phyloP scores from a whole-genome alignment of 2,888 invertebrate species.

The Matsumyia berberina region DNA sequence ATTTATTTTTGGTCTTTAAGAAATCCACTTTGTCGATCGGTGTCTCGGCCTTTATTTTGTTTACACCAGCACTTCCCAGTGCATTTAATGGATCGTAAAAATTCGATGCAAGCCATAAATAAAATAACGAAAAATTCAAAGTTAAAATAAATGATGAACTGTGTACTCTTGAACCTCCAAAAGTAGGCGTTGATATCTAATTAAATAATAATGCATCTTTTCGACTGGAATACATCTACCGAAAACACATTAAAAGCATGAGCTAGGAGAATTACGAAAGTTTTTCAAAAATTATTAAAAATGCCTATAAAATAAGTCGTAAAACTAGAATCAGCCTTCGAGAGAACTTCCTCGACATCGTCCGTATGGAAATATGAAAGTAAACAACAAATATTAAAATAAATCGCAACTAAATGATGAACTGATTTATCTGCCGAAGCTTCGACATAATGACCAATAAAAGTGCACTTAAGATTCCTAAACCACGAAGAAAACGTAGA shows the following conservation, averaged over 20 bases:
- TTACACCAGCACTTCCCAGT: background rate
- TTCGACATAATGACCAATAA: conserved; percentile 3
- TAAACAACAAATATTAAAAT: conserved; percentile 10
- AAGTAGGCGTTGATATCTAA: too few species aligned
- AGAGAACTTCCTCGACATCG: background rate
- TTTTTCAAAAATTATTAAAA: background rate
- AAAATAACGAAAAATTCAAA: background rate
- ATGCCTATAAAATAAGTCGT: conserved; percentile 14
- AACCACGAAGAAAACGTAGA: background rate
- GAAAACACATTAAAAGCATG: conserved; percentile 8
- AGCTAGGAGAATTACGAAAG: too few species aligned
- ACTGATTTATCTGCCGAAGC: background rate
- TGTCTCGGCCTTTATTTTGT: background rate
- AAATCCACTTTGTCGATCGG: background rate
- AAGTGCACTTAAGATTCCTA: background rate
- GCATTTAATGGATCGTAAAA: conserved; percentile 3
- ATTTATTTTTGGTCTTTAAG: background rate
- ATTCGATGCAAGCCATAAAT: background rate
- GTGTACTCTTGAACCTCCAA: too few species aligned
- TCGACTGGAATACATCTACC: background rate
- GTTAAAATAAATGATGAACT: too few species aligned
- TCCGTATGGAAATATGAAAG: background rate
- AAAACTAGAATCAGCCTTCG: conserved; percentile 3
- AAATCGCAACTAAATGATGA: conserved; percentile 4
- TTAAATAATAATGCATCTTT: too few species aligned